phyloP scores from a whole-genome alignment of 2,113 vertebrate genomes.

The Oreochromis niloticus region DNA sequence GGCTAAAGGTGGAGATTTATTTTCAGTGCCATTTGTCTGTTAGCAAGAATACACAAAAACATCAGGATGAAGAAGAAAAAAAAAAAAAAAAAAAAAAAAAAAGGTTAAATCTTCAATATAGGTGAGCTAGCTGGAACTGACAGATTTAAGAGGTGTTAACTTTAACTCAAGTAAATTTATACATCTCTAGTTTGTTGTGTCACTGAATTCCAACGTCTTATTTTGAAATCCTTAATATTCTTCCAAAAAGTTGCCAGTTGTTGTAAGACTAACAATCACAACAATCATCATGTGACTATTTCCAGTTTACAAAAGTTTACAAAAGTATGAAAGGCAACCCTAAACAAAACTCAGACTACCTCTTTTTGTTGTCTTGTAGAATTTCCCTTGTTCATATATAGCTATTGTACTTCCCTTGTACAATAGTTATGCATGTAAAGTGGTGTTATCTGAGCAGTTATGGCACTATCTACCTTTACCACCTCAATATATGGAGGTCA shows the following conservation, averaged over 20 bases:
- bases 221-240: not conserved
- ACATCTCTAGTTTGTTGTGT: not conserved
- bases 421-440: not conserved
- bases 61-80: too few species aligned
- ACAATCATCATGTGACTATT: not conserved
- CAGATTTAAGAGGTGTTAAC: not conserved
- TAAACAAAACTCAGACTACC: not conserved
- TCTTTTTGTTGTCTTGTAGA: not conserved
- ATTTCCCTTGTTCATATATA: not conserved
- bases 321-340: not conserved
- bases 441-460: not conserved
- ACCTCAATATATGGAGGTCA: not conserved
- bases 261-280: not conserved
- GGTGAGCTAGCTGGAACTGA: too few species aligned
- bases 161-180: not conserved
- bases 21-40: not conserved
- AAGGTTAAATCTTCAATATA: too few species aligned
- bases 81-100: not conserved
- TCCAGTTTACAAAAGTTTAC: not conserved
- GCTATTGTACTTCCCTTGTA: not conserved
- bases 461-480: not conserved
- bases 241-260: not conserved
- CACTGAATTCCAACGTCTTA: not conserved
- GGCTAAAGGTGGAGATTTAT: not conserved
- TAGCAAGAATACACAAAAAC: too few species aligned